Evolutionary conservation across 1,140 invertebrate species (phyloP), one percentile per base, ranked within the genome.

Genomic region (Pseudoatta argentina): DNA sequence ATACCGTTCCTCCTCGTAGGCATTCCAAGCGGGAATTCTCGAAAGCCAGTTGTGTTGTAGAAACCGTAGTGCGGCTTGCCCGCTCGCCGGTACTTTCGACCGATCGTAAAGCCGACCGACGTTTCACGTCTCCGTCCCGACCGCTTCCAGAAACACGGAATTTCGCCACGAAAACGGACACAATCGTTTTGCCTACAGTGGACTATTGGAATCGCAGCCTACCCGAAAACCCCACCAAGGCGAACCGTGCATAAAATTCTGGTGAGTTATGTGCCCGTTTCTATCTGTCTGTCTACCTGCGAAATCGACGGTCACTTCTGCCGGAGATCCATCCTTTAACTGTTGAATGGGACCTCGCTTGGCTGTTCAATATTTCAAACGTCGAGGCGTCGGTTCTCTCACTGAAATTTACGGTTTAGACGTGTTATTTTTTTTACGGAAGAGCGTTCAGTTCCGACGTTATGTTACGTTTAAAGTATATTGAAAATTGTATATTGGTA

Each of bases 11-110:
- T 93, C 90, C 93, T 93, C 92, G 92, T 92, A 91, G 90, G 91
- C 93, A 94, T 94, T 94, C 93, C 93, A 92, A 93, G 89, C 91
- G 89, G 93, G 92, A 93, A 93, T 94, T 93, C 93, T 91, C 86
- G 91, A 89, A 88, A 93, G 93, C 93, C 93, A 93, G 93, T 94
- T 92, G 93, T 85, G 91, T 88, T 83, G 89, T 90, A 88, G 89
- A 90, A 91, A 91, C 89, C 85, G 90, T 89, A 87, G 79, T 73
- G 89, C 67, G 86, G 88, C 77, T 71, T 76, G 89, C 71, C 72
- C 86, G 89, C 61, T 90, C 89, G 89, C 88, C 85, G 76, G 71
- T 85, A 89, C 89, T 90, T 89, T 90, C 89, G 59, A 91, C 76
- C 75, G 88, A 72, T 83, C 89, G 87, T 86, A 88, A 90, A 91